Evolutionary conservation across 2,888 invertebrate genomes (phyloP).

Genomic region (Hemistola chrysoprasaria): DNA sequence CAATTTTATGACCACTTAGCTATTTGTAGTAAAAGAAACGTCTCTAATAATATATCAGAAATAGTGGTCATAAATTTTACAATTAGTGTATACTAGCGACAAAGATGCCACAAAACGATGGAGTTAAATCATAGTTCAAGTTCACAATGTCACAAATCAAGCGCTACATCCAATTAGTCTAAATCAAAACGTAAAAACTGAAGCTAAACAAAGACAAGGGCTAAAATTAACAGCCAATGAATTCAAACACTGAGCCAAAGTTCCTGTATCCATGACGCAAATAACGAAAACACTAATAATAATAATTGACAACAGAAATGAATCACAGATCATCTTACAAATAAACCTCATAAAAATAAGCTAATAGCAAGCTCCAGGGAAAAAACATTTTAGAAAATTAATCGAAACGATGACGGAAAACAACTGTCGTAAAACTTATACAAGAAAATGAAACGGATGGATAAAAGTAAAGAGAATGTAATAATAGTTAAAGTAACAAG

Average conservation of each 20-base stretch:
- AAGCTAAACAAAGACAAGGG: constrained; percentile 53
- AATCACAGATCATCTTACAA: constrained; percentile 12
- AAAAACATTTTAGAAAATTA: constrained; percentile 9
- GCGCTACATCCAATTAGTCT: constrained; percentile 39
- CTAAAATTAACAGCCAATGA: constrained; percentile 54
- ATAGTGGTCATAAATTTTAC: constrained; percentile 16
- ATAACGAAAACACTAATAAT: constrained; percentile 32
- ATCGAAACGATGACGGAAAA: constrained; percentile 15
- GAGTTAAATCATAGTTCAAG: constrained; percentile 30
- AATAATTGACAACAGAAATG: constrained; percentile 9
- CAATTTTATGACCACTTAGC: constrained; percentile 1
- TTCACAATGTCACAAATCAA: constrained; percentile 39
- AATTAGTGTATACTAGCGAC: constrained; percentile 23
- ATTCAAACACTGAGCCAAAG: constrained; percentile 49
- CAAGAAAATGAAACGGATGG: constrained; percentile 17
- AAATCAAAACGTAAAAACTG: constrained; percentile 45
- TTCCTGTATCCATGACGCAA: constrained; percentile 48
- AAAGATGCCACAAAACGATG: constrained; percentile 58
- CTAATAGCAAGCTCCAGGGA: not conserved
- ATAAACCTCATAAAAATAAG: constrained; percentile 6
- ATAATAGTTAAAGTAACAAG: constrained; percentile 6
- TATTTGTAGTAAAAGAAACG: too few species aligned
- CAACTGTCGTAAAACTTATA: constrained; percentile 16
- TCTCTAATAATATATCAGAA: not conserved
- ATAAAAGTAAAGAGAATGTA: constrained; percentile 19